phyloP scores from a whole-genome alignment of 2,888 invertebrate species.

The Microplitis deprimator region DNA sequence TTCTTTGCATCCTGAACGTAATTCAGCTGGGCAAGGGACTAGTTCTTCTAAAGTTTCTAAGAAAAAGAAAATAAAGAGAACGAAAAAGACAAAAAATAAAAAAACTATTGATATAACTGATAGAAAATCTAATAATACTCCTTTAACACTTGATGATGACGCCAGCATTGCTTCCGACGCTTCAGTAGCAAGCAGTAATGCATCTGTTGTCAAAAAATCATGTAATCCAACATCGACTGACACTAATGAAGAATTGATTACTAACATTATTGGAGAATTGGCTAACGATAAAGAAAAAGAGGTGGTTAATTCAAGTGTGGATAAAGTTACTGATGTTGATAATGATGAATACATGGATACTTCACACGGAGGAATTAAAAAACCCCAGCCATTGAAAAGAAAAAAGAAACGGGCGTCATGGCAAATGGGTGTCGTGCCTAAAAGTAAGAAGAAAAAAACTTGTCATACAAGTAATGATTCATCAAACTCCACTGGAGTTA shows the following conservation, averaged over 20 bases:
- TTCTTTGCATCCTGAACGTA: slow-evolving; percentile 58
- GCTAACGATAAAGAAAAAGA: slow-evolving; percentile 27
- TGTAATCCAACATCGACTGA: slow-evolving; percentile 38
- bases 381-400: slow-evolving; percentile 39
- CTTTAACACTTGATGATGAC: slow-evolving; percentile 54
- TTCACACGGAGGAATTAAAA: slow-evolving; percentile 38
- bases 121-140: slow-evolving; percentile 13
- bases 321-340: slow-evolving; percentile 51
- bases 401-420: slow-evolving; percentile 63
- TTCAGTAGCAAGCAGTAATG: slow-evolving; percentile 57
- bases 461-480: background rate
- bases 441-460: slow-evolving; percentile 50
- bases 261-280: slow-evolving; percentile 54
- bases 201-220: slow-evolving; percentile 46
- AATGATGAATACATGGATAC: slow-evolving; percentile 49
- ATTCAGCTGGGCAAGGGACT: slow-evolving; percentile 32
- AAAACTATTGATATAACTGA: slow-evolving; percentile 45
- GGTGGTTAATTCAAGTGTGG: slow-evolving; percentile 33
- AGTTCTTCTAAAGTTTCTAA: slow-evolving; percentile 15
- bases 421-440: slow-evolving; percentile 58
- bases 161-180: slow-evolving; percentile 61
- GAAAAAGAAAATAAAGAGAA: slow-evolving; percentile 22
- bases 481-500: background rate
- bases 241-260: slow-evolving; percentile 56
- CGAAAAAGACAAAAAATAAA: slow-evolving; percentile 32